Conservation (phyloP, 2,797 vertebrate genomes). For the Pteropus rufus region DNA sequence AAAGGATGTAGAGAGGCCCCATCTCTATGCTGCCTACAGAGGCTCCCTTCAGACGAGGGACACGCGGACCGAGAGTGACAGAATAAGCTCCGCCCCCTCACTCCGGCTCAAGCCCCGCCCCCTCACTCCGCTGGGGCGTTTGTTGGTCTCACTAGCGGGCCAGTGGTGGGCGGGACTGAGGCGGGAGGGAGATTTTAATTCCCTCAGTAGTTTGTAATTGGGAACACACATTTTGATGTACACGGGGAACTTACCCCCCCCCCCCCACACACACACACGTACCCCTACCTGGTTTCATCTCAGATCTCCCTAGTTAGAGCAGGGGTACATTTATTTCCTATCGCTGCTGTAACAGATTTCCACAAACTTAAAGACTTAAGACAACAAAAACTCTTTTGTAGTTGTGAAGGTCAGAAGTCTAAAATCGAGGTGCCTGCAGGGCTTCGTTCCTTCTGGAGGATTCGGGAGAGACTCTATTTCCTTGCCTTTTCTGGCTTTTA, state of each 20-base stretch:
- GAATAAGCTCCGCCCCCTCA: background rate
- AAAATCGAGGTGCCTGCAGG: background rate
- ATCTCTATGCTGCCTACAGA: background rate
- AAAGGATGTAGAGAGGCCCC: too few species aligned
- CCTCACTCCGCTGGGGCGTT: background rate
- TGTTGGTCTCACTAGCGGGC: background rate
- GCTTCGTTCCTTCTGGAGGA: background rate
- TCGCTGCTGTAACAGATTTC: background rate
- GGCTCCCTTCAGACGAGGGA: too few species aligned
- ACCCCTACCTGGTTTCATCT: background rate
- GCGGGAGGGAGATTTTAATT: background rate
- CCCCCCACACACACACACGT: too few species aligned
- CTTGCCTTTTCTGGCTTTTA: background rate
- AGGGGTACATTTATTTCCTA: background rate
- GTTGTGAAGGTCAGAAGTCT: background rate
- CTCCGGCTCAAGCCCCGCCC: too few species aligned
- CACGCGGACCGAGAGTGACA: too few species aligned
- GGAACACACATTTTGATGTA: background rate
- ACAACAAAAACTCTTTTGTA: background rate
- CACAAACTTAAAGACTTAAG: background rate
- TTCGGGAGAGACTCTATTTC: background rate
- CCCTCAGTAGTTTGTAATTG: background rate
- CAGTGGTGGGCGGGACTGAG: too few species aligned
- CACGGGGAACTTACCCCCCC: background rate
- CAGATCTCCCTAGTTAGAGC: background rate